phyloP scores from a whole-genome alignment of 64 coral and sea anemone species.

The Hydrozoanthus tunicans region DNA sequence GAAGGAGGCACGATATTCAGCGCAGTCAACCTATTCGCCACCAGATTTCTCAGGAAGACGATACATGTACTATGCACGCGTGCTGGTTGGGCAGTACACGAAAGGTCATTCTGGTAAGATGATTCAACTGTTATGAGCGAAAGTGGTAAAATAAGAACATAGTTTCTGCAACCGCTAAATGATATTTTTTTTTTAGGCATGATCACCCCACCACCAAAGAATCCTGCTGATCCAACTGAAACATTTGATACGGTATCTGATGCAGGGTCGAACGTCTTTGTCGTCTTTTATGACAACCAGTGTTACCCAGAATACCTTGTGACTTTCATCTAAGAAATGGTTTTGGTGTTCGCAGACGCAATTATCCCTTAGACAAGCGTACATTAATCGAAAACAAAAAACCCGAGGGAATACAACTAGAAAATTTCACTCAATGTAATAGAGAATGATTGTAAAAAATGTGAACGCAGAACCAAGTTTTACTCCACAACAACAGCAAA shows the following conservation, averaged over 20 bases:
- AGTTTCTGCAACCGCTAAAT: too few species aligned
- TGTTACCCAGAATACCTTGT: slow-evolving; percentile 63
- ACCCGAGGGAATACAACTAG: too few species aligned
- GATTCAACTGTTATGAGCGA: too few species aligned
- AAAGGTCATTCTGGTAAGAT: neutral
- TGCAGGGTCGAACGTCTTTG: slow-evolving; percentile 30
- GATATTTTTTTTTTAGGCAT: neutral
- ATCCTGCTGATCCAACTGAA: neutral
- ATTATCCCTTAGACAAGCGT: too few species aligned
- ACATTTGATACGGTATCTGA: slow-evolving; percentile 56
- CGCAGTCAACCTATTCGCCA: neutral
- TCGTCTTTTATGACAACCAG: slow-evolving; percentile 64
- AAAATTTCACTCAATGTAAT: too few species aligned
- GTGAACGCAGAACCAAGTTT: too few species aligned
- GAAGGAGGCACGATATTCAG: neutral
- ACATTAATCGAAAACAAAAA: too few species aligned
- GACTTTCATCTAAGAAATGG: neutral
- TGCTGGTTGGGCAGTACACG: slow-evolving; percentile 45
- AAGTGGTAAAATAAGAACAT: too few species aligned
- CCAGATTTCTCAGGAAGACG: neutral
- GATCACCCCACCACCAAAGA: slow-evolving; percentile 49
- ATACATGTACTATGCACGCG: neutral
- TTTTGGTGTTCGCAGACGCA: too few species aligned
- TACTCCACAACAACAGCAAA: too few species aligned
- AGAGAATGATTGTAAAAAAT: too few species aligned